These are phyloP conservation scores for Channallabes apus DNA, from an alignment of 2,797 vertebrate species.

Conservation along the genomic window DNA sequence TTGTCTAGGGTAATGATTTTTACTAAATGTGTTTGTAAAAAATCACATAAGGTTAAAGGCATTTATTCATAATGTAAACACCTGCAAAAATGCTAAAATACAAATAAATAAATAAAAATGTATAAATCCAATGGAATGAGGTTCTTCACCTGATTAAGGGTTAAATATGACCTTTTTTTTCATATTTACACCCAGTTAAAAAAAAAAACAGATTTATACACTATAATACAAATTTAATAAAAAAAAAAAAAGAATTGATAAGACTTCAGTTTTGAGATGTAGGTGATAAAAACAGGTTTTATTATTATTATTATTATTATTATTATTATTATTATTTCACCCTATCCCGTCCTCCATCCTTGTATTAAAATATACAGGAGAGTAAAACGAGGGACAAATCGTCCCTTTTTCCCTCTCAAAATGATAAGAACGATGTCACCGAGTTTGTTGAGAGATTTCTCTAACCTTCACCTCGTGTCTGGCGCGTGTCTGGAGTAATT, in stretches of 20 bases:
- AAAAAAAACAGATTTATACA: too few species aligned
- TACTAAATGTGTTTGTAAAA: too few species aligned
- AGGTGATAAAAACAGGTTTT: neutral
- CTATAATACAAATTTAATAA: neutral
- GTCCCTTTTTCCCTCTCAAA: neutral
- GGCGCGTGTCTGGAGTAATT: neutral
- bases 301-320: too few species aligned
- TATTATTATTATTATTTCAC: neutral
- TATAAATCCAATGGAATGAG: too few species aligned
- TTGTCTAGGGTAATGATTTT: too few species aligned
- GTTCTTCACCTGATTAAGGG: too few species aligned
- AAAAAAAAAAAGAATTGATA: neutral
- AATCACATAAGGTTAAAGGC: too few species aligned
- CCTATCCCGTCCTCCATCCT: neutral
- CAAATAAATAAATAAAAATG: too few species aligned
- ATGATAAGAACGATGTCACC: neutral
- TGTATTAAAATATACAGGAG: neutral
- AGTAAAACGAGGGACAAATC: neutral
- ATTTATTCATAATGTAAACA: too few species aligned
- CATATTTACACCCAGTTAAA: too few species aligned
- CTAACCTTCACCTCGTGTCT: constrained; percentile 16
- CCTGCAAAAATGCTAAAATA: too few species aligned
- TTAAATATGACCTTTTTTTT: too few species aligned
- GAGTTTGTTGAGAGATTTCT: neutral
- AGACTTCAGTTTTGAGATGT: neutral